Conservation (phyloP, 2,888 invertebrate genomes). For the Drepanosiphum platanoidis region DNA sequence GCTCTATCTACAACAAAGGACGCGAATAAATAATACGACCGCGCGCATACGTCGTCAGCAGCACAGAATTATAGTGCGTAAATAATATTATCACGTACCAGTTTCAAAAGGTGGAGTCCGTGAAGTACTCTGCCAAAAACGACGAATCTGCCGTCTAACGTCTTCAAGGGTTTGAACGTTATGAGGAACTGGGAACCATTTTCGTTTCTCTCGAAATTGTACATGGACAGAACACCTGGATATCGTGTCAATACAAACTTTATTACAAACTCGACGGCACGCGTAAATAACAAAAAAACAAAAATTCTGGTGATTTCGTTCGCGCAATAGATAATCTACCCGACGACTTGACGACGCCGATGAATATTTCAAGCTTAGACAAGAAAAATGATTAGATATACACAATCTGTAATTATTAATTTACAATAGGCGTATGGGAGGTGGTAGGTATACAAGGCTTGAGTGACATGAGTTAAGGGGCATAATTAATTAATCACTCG, state of each 20-base stretch:
- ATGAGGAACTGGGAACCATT: slow-evolving; percentile 50
- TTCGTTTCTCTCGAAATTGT: slow-evolving; percentile 22
- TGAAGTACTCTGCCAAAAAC: slow-evolving; percentile 36
- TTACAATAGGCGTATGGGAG: no score
- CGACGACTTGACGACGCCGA: no score
- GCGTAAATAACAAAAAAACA: no score
- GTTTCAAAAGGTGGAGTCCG: slow-evolving; percentile 8
- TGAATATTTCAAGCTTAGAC: not conserved
- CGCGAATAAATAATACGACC: no score
- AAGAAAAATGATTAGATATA: no score
- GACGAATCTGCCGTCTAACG: slow-evolving; percentile 18
- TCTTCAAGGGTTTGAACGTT: slow-evolving; percentile 31
- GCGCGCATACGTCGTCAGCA: not conserved
- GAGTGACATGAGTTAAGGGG: no score
- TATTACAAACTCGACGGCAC: not conserved
- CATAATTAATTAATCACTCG: no score
- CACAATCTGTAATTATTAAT: no score
- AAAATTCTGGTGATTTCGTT: no score
- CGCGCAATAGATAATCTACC: no score
- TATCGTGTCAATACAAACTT: not conserved
- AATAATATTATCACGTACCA: not conserved
- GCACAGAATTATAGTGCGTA: not conserved
- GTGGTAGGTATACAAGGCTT: no score
- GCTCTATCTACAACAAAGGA: not conserved
- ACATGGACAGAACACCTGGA: slow-evolving; percentile 45